phyloP scores from a whole-genome alignment of 2,113 vertebrate genomes.

The Gallinago jamesoni region DNA sequence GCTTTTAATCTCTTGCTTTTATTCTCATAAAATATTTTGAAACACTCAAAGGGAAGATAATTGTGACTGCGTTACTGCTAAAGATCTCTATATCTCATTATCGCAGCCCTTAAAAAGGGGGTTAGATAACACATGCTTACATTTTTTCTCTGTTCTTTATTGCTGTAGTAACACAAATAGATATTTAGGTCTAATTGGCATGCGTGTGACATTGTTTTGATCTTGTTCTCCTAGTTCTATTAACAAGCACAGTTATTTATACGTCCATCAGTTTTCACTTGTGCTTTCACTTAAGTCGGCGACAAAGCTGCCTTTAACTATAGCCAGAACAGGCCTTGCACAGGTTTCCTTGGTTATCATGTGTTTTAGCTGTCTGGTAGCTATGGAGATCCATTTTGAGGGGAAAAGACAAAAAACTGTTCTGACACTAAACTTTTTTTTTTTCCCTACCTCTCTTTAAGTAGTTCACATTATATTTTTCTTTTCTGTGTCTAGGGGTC shows the following conservation, averaged over 20 bases:
- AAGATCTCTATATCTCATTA: not conserved
- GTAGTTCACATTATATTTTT: too few species aligned
- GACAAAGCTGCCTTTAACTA: not conserved
- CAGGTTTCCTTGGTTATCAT: constrained; percentile 7
- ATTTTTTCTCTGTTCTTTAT: not conserved
- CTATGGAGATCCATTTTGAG: constrained; percentile 27
- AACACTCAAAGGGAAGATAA: not conserved
- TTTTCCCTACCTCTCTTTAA: not conserved
- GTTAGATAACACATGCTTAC: not conserved
- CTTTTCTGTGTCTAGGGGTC: not conserved
- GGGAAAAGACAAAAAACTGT: not conserved
- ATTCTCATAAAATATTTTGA: not conserved
- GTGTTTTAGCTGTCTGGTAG: not conserved
- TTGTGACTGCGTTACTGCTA: not conserved
- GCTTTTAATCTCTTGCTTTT: not conserved
- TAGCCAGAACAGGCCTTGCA: not conserved
- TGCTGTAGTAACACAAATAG: not conserved
- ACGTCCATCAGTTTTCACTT: not conserved
- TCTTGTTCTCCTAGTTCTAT: not conserved
- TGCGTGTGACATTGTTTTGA: not conserved
- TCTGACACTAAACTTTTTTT: not conserved
- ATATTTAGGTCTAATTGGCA: not conserved
- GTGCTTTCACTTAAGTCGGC: not conserved
- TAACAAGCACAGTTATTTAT: not conserved
- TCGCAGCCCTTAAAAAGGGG: not conserved